Evolutionary conservation across 2,888 invertebrate genomes (phyloP), one percentile per base, ranked within the genome.

Genomic region (Ophion obscuratus): DNA sequence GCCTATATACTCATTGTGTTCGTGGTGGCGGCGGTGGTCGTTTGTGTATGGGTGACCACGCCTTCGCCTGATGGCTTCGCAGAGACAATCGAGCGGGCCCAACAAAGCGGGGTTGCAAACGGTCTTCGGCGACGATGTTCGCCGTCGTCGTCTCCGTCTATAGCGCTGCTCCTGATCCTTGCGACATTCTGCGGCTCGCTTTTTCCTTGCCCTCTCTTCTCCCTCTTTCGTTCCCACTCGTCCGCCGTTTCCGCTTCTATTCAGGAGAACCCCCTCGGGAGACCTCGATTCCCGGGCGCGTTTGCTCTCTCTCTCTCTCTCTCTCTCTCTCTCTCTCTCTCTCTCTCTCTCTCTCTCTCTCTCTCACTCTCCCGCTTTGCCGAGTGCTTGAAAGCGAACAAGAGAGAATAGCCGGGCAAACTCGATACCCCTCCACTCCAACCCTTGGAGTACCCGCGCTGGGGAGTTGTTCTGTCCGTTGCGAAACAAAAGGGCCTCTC

Each of bases 241-340:
- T 59, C 61, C 76, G 53, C 53, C 83, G 85, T 70, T 86, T 86
- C 85, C 85, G 85, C 80, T 86, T 86, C 70, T 83, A 86, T 86
- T 86, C 57, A 86, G 73, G 64, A 77, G 80, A 79, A 66, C 64
- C 80, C 84, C 85, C 81, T 83, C 79, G 86, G 80, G 83, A 83
- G 80, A 87, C 82, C 85, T 87, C 83, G 84, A 86, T 86, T 86
- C 82, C 83, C 84, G 84, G 87, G 81, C 85, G 81, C 87, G 83
- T 85, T 83, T 83, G 85, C 88, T 87, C 53, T 53, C 71, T 80
- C 64, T 36, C 36, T 36, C 36, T 36, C 36, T 36, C 11, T 20
- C 62, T 24, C 20, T 62, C 62, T 24, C 24, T 11, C 20, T 24
- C 24, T 61, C 59, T 4, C 36, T 36, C 36, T 36, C 36, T 36